Evolutionary conservation across 1,140 invertebrate species (phyloP).

Genomic region (Drosophila triauraria): DNA sequence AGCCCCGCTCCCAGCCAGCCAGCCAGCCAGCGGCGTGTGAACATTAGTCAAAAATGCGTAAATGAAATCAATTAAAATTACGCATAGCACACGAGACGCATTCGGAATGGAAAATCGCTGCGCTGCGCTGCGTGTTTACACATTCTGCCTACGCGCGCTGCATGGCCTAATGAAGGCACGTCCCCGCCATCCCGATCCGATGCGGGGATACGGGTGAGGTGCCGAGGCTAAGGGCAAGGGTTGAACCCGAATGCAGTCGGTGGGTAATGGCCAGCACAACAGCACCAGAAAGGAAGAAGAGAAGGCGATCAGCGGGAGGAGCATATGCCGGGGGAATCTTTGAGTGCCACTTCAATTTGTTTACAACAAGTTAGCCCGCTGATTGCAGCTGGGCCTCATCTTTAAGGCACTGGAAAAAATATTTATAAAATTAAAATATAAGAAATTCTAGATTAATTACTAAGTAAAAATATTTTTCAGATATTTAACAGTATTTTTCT

Average conservation of each 20-base stretch:
- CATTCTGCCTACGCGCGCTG: conserved; percentile 62
- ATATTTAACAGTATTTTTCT: too few species aligned
- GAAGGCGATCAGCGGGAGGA: neutral
- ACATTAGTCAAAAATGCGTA: conserved; percentile 76
- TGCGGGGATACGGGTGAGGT: conserved; percentile 19
- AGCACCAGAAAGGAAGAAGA: neutral
- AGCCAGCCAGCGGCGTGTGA: conserved; percentile 40
- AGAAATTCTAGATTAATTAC: too few species aligned
- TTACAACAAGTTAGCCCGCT: conserved; percentile 69
- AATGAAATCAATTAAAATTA: conserved; percentile 81
- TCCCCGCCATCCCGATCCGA: conserved; percentile 31
- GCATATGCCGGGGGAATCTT: conserved; percentile 10
- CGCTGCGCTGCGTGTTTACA: conserved; percentile 49
- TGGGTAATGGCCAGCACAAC: conserved; percentile 48
- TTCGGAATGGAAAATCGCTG: conserved; percentile 37
- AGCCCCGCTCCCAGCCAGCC: neutral
- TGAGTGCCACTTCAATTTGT: conserved; percentile 73
- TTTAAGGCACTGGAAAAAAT: conserved; percentile 13
- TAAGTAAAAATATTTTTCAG: too few species aligned
- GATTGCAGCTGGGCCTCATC: conserved; percentile 49
- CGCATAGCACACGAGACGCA: conserved; percentile 62
- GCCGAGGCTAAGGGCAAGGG: conserved; percentile 28
- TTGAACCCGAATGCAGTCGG: conserved; percentile 60
- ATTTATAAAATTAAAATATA: neutral
- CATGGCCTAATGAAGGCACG: conserved; percentile 75